Conservation (phyloP, 2,113 vertebrate species). For the Xenopus borealis region DNA sequence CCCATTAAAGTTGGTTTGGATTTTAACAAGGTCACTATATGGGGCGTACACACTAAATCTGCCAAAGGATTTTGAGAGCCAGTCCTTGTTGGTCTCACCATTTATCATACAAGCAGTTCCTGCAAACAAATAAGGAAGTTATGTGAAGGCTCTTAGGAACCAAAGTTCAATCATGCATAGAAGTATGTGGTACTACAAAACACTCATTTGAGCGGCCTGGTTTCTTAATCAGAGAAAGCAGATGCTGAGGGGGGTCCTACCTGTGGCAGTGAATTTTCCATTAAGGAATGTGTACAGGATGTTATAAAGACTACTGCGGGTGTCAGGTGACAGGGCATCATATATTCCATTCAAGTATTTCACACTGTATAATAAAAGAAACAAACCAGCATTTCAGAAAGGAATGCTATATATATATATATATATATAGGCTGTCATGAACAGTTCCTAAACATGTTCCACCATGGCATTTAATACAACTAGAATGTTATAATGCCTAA, state of each 20-base stretch:
- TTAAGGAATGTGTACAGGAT: neutral
- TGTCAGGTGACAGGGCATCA: neutral
- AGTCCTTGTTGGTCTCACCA: neutral
- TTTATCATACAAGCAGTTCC: constrained; percentile 7
- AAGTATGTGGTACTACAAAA: too few relatives aligned
- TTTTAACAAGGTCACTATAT: constrained; percentile 27
- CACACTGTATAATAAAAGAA: neutral
- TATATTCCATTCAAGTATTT: neutral
- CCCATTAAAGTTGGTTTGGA: constrained; percentile 25
- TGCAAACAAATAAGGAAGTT: neutral
- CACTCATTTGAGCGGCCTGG: too few relatives aligned
- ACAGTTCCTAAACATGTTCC: too few relatives aligned
- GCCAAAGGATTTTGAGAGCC: constrained; percentile 37
- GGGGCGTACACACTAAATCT: neutral
- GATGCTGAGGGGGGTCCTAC: neutral
- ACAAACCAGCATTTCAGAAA: neutral
- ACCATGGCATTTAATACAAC: too few relatives aligned
- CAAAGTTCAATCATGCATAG: too few relatives aligned
- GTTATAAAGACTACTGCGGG: neutral
- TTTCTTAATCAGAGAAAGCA: too few relatives aligned
- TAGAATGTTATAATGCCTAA: too few relatives aligned
- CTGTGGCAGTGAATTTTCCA: neutral
- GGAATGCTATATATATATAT: too few relatives aligned
- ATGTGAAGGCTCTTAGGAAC: too few relatives aligned
- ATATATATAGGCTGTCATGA: too few relatives aligned